A percentile compares a stretch with the other conserved stretches of the same genome.
These are phyloP conservation scores for Xiphias gladius DNA, from an alignment of 2,113 vertebrate species.

Conservation along the genomic window DNA sequence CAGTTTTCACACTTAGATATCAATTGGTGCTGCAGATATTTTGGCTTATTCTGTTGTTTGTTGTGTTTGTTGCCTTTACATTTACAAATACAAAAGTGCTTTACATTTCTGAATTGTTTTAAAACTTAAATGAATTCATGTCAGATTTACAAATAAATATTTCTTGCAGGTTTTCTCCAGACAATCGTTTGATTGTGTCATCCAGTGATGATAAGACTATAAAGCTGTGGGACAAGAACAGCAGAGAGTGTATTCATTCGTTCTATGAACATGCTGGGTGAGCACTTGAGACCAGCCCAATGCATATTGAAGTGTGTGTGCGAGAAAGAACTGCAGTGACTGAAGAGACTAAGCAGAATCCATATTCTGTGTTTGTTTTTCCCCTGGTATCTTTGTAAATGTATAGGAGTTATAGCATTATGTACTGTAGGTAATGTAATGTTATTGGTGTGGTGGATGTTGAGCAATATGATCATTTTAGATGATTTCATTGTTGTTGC, in stretches of 20 bases:
- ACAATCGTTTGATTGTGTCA: slow-evolving; percentile 93
- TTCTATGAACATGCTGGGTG: slow-evolving; percentile 95
- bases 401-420: neutral
- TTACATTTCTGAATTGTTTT: neutral
- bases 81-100: neutral
- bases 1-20: neutral
- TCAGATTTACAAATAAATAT: neutral
- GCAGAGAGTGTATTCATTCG: slow-evolving; percentile 93
- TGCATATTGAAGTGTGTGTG: neutral
- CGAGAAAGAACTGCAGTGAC: neutral
- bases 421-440: neutral
- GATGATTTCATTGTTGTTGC: neutral
- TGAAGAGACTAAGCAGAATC: neutral
- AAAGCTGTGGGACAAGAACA: slow-evolving; percentile 97
- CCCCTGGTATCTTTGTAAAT: neutral
- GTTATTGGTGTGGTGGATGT: neutral
- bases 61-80: neutral
- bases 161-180: slow-evolving; percentile 92
- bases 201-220: slow-evolving; percentile 96
- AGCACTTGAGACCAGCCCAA: slow-evolving; percentile 64
- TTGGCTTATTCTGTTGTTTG: neutral
- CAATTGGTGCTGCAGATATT: neutral
- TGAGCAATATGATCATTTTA: neutral
- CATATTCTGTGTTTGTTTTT: neutral
- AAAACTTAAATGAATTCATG: neutral